phyloP scores from a whole-genome alignment of 2,888 invertebrate species.

The Lasioglossum oenotherae region DNA sequence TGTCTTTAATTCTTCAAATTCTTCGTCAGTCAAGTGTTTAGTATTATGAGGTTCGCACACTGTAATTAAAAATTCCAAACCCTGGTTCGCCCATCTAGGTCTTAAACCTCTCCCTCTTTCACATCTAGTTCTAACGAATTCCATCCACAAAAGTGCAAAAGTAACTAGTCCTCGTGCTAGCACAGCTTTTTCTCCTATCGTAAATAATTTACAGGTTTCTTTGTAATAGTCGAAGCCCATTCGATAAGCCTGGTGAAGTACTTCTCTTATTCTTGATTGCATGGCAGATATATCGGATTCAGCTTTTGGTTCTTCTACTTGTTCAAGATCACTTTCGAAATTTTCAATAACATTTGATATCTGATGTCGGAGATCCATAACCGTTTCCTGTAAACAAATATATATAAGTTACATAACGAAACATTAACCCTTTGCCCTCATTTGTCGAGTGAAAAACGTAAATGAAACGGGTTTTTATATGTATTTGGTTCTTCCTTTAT shows the following conservation, averaged over 20 bases:
- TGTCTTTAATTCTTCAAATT: constrained; percentile 92
- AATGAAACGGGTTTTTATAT: too few relatives aligned
- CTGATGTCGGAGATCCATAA: constrained; percentile 86
- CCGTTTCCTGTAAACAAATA: constrained; percentile 84
- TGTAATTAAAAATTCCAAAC: constrained; percentile 93
- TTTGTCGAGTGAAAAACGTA: too few relatives aligned
- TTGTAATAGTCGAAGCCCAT: constrained; percentile 95
- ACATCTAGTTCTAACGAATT: constrained; percentile 93
- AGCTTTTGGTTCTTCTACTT: constrained; percentile 85
- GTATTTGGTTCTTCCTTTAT: too few relatives aligned
- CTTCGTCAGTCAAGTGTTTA: constrained; percentile 89
- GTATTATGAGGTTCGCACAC: constrained; percentile 95
- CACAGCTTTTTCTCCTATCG: constrained; percentile 81
- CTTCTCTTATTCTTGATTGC: constrained; percentile 89
- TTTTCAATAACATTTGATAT: constrained; percentile 86
- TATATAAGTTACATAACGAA: constrained; percentile 25
- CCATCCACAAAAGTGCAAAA: constrained; percentile 95
- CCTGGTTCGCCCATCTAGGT: constrained; percentile 95
- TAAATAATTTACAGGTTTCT: constrained; percentile 89
- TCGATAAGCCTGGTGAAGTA: constrained; percentile 94
- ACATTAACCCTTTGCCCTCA: not conserved
- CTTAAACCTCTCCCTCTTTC: constrained; percentile 92
- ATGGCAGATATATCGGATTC: constrained; percentile 87
- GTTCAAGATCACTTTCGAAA: constrained; percentile 86
- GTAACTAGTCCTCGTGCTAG: constrained; percentile 88